phyloP scores from a whole-genome alignment of 2,888 invertebrate genomes.

The Atethmia centrago region DNA sequence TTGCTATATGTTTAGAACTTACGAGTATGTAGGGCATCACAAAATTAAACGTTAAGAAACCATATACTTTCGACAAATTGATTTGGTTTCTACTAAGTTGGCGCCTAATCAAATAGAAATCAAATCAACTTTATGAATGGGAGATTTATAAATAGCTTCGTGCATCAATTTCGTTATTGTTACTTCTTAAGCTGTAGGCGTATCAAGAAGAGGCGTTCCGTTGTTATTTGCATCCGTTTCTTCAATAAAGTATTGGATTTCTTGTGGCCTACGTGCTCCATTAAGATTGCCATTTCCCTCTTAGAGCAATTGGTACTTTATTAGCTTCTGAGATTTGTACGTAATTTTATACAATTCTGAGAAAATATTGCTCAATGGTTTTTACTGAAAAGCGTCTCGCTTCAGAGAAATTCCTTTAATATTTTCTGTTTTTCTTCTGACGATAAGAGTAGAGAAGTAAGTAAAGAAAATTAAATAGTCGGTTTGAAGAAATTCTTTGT shows the following conservation, averaged over 20 bases:
- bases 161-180: constrained; percentile 2
- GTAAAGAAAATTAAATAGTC: constrained; percentile 1
- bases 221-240: constrained; percentile 41
- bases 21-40: constrained; percentile 12
- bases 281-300: constrained; percentile 27
- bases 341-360: constrained; percentile 33
- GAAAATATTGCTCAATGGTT: constrained; percentile 3
- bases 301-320: constrained; percentile 32
- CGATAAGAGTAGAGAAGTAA: background rate
- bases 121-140: constrained; percentile 37
- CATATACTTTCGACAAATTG: constrained; percentile 38
- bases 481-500: constrained; percentile 63
- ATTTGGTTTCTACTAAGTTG: constrained; percentile 44
- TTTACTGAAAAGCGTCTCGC: constrained; percentile 17
- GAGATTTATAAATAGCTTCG: constrained; percentile 21
- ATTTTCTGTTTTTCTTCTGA: background rate
- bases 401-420: background rate
- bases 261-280: constrained; percentile 49
- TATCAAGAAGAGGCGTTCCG: constrained; percentile 6
- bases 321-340: constrained; percentile 29
- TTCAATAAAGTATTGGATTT: constrained; percentile 53
- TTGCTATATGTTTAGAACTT: background rate
- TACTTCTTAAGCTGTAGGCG: constrained; percentile 19
- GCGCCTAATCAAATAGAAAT: constrained; percentile 30
- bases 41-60: constrained; percentile 32